Base-by-base conservation (phyloP, 2,113 vertebrate genomes). In the Elanus axillaris region DNA sequence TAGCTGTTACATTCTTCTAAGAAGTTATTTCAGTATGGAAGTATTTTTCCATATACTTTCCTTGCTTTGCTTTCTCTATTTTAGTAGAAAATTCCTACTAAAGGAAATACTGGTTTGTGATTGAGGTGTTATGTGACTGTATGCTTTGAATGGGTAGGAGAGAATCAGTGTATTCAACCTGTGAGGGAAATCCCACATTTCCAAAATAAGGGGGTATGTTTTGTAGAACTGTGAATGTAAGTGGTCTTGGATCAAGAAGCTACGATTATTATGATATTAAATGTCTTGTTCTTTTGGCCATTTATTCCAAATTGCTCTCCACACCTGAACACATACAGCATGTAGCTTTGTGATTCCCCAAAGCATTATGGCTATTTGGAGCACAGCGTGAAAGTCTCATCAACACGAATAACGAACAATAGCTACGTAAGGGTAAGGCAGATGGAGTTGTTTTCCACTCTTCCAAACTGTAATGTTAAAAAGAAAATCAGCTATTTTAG, bases 371-470 rank as follows among this genome's bases (percentile, higher is more conserved):
- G 16, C 47, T 93, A 36, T 93, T 94, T 93, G 73, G 63, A 95
- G 31, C 92, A 88, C 50, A 95, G 69, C 58, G 4, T 59, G 83
- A 87, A 82, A 92, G 93, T 92, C 78, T 87, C 87, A 84, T 95
- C 86, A 80, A 23, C 29, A 42, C 2, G 3, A 60, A 88, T 78
- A 84, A 93, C 1, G 0, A 87, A 94, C 76, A 95, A 92, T 90
- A 63, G 27, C 63, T 97, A 78, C 4, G 74, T 93, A 90, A 93
- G 84, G 26, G 45, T 88, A 83, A 95, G 91, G 93, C 95, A 96
- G 93, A 97, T 96, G 97, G 96, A 62, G 72, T 71, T 96, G 86
- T 94, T 97, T 97, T 97, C 79, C 86, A 32, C 85, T 95, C 87
- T 91, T 62, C 87, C 74, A 95, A 93, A 88, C 93, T 75, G 48